phyloP scores from a whole-genome alignment of 2,113 vertebrate species.

The Bungarus multicinctus region DNA sequence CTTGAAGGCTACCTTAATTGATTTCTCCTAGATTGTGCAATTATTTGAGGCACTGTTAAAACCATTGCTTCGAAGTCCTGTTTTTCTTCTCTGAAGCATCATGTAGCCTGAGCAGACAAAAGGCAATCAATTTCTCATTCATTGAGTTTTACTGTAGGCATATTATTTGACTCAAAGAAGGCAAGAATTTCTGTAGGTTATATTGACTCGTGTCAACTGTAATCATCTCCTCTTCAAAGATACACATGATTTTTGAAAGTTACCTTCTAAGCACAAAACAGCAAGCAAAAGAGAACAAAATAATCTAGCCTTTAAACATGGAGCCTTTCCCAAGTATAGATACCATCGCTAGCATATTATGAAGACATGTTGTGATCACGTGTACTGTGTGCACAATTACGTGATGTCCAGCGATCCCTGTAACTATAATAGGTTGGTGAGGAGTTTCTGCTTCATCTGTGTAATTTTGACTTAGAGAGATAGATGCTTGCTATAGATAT shows the following conservation, averaged over 20 bases:
- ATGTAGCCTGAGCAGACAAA: neutral
- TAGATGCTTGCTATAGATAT: neutral
- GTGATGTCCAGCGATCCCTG: neutral
- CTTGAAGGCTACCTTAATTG: neutral
- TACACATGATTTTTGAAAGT: constrained; percentile 27
- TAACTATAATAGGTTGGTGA: neutral
- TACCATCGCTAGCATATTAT: neutral
- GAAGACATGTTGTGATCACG: neutral
- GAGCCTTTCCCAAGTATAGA: neutral
- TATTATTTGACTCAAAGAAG: constrained; percentile 9
- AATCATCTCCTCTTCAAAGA: constrained; percentile 41
- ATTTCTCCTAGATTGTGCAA: neutral
- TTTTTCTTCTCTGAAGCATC: neutral
- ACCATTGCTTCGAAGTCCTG: neutral
- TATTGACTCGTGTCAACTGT: constrained; percentile 47
- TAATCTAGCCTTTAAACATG: neutral
- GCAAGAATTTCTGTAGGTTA: neutral
- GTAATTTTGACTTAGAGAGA: neutral
- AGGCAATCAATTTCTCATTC: constrained; percentile 24
- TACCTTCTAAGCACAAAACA: constrained; percentile 30
- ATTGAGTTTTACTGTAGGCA: constrained; percentile 19
- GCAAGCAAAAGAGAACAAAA: neutral
- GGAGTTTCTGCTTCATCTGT: neutral
- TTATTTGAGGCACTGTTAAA: neutral
- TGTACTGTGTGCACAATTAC: neutral